Evolutionary conservation across 2,888 invertebrate species (phyloP), one percentile per base, ranked within the genome.

Genomic region (Caenorhabditis sp.): DNA sequence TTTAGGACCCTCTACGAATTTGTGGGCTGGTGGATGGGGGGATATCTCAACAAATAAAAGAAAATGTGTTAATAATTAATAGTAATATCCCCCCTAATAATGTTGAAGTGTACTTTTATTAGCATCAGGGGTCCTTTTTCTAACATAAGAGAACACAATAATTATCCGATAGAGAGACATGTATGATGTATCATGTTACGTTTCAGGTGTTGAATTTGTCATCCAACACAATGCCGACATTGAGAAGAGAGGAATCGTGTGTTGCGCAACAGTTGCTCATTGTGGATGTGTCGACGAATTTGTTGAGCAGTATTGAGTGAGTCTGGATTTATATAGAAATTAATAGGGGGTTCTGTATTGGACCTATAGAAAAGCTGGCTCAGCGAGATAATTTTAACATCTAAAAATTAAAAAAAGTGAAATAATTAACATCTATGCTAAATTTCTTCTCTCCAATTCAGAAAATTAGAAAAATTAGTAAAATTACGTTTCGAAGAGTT

Each of bases 131-230:
- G 31, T 31, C 31, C 31, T 31, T 31, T 31, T 31, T 31, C 31
- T 31, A 31, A 31, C 31, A 50, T 4, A 50, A 5, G 4, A 50
- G 14, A 50, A 50, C 21, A 4, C 21, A 12, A 21, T 52, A 52
- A 52, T 52, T 52, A 52, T 21, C 3, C 3, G 7, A 58, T n/a
- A n/a, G n/a, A n/a, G n/a, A n/a, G n/a, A n/a, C n/a, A n/a, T n/a
- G n/a, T n/a, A n/a, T n/a, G n/a, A n/a, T n/a, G 21, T 26, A 25
- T 36, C 23, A 54, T 60, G 17, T 21, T 63, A n/a, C n/a, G n/a
- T n/a, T 68, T n/a, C 74, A 85, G 85, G 85, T 85, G 17, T 73
- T 85, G 21, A 84, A 84, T 61, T 70, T 84, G 20, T 84, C 84
- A 0, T 59, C 70, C 12, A 85, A 85, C 59, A 63, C 56, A 8